phyloP scores from a whole-genome alignment of 2,888 invertebrate species.

The Seira ritae region DNA sequence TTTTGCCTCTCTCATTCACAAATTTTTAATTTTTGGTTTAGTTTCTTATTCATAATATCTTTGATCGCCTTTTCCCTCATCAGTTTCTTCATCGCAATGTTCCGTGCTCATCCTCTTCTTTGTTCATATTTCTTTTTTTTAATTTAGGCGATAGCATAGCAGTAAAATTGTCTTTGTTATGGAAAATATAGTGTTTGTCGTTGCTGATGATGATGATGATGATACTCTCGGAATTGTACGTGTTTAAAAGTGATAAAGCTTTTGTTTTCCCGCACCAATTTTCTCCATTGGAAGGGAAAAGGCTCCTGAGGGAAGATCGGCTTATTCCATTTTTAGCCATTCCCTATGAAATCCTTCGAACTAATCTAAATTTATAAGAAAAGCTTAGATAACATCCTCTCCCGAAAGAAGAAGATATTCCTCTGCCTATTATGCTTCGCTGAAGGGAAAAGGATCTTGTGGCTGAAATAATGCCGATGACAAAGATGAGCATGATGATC shows the following conservation, averaged over 20 bases:
- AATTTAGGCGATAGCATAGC: slow-evolving; percentile 4
- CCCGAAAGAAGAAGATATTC: too few species aligned
- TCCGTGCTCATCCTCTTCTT: neutral
- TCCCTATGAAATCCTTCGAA: too few species aligned
- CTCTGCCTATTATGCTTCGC: too few species aligned
- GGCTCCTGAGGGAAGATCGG: slow-evolving; percentile 52
- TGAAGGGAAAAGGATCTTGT: slow-evolving; percentile 54
- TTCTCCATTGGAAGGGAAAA: slow-evolving; percentile 36
- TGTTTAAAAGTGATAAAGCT: slow-evolving; percentile 49
- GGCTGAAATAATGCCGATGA: slow-evolving; percentile 49
- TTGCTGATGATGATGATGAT: slow-evolving; percentile 31
- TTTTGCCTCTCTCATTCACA: slow-evolving; percentile 37
- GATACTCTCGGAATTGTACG: slow-evolving; percentile 46
- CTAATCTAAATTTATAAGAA: neutral
- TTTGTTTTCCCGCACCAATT: slow-evolving; percentile 10
- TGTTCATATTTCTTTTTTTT: slow-evolving; percentile 1
- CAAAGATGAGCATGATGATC: slow-evolving; percentile 34
- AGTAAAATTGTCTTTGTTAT: slow-evolving; percentile 28
- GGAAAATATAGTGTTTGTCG: neutral
- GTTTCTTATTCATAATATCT: slow-evolving; percentile 26
- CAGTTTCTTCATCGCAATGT: slow-evolving; percentile 32
- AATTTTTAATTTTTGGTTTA: slow-evolving; percentile 15
- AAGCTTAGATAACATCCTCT: neutral
- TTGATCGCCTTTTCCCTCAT: slow-evolving; percentile 55
- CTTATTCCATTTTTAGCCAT: slow-evolving; percentile 16